Percentiles rank a stretch among this genome's conserved stretches.
Conservation (phyloP, 1,140 invertebrate genomes). For the Drosophila saltans region DNA sequence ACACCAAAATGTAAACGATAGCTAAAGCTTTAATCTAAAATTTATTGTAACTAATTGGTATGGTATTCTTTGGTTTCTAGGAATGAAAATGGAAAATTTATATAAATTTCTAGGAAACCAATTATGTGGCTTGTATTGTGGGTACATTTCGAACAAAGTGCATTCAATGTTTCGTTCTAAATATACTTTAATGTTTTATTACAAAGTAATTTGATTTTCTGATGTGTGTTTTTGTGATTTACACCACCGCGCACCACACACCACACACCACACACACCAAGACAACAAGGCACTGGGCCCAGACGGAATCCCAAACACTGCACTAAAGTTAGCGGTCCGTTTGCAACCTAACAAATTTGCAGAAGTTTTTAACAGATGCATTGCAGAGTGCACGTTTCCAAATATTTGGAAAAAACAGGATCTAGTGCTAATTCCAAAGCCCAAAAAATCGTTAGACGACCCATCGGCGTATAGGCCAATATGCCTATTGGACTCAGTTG, state of each 20-base stretch:
- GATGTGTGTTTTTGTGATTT: slow-evolving; percentile 30
- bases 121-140: neutral
- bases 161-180: neutral
- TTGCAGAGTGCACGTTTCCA: no score
- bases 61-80: neutral
- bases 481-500: no score
- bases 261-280: neutral
- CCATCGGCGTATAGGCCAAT: no score
- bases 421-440: no score
- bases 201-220: slow-evolving; percentile 17
- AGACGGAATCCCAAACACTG: no score
- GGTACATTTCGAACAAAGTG: neutral
- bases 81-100: neutral
- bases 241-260: neutral
- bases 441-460: no score
- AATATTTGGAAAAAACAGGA: no score
- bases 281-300: no score
- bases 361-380: no score
- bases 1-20: neutral
- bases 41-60: neutral
- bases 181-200: neutral
- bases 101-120: neutral
- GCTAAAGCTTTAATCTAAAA: neutral
- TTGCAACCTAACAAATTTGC: no score
- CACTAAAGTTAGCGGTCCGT: no score